Conservation (phyloP, 1,140 invertebrate species). For the Aphidius gifuensis region DNA sequence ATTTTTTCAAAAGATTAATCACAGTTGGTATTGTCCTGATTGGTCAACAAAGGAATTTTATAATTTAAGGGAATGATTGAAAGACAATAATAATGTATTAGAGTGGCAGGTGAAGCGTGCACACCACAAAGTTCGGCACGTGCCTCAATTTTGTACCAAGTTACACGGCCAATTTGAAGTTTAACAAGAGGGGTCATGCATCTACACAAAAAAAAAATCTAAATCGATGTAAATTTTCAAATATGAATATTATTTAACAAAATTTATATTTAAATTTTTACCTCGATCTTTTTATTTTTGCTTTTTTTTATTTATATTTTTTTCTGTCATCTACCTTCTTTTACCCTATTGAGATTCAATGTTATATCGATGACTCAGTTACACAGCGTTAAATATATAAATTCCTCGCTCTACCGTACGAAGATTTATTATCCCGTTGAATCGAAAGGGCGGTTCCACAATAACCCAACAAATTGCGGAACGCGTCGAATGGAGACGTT, state of each 20-base stretch:
- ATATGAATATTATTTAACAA: too few species aligned
- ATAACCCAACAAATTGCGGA: conserved; percentile 43
- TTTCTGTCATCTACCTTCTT: too few species aligned
- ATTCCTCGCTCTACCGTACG: background rate
- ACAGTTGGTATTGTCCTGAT: too few species aligned
- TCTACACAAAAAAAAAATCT: background rate
- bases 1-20: too few species aligned
- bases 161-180: conserved; percentile 48
- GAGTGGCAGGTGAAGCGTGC: conserved; percentile 12
- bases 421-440: conserved; percentile 40
- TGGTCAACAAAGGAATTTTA: too few species aligned
- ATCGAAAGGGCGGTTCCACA: conserved; percentile 41
- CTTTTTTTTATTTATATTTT: too few species aligned
- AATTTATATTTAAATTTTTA: too few species aligned
- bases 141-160: conserved; percentile 46
- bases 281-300: too few species aligned
- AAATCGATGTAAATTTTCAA: too few species aligned
- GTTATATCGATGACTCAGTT: conserved; percentile 10
- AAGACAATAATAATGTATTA: too few species aligned
- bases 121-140: conserved; percentile 37
- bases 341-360: too few species aligned
- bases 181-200: background rate
- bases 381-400: conserved; percentile 17
- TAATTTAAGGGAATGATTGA: too few species aligned
- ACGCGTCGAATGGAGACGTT: conserved; percentile 45